Evolutionary conservation across 2,888 invertebrate genomes (phyloP).

Genomic region (Heteromurus nitidus): DNA sequence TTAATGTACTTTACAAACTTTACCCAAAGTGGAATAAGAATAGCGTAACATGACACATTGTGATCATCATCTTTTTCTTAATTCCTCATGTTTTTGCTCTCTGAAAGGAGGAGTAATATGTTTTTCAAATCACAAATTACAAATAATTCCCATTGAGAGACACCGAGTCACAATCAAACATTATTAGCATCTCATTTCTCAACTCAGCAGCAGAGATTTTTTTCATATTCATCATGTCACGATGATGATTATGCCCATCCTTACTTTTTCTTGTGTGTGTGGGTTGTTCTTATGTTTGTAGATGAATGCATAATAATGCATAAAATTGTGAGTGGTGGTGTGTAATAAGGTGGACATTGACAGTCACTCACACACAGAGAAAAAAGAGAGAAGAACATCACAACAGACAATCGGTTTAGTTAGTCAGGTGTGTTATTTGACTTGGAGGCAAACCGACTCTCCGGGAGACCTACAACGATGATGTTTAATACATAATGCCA

Average conservation of each 20-base stretch:
- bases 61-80: neutral
- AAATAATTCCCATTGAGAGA: conserved; percentile 57
- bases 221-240: neutral
- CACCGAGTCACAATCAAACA: conserved; percentile 59
- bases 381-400: too few relatives aligned
- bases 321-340: too few relatives aligned
- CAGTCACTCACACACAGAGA: conserved; percentile 43
- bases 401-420: conserved; percentile 45
- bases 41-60: too few relatives aligned
- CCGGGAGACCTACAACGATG: conserved; percentile 59
- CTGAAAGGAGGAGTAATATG: conserved; percentile 22
- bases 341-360: conserved; percentile 52
- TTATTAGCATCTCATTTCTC: conserved; percentile 61
- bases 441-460: conserved; percentile 63
- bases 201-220: conserved; percentile 15
- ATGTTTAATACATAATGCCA: conserved; percentile 33
- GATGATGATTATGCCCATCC: too few relatives aligned
- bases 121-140: conserved; percentile 60
- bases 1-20: too few relatives aligned
- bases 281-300: neutral
- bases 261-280: conserved; percentile 11
- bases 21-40: too few relatives aligned
- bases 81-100: too few relatives aligned
- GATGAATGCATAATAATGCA: conserved; percentile 2
- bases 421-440: conserved; percentile 57